Evolutionary conservation across 2,797 vertebrate genomes (phyloP).

Genomic region (Alfaro cultratus): DNA sequence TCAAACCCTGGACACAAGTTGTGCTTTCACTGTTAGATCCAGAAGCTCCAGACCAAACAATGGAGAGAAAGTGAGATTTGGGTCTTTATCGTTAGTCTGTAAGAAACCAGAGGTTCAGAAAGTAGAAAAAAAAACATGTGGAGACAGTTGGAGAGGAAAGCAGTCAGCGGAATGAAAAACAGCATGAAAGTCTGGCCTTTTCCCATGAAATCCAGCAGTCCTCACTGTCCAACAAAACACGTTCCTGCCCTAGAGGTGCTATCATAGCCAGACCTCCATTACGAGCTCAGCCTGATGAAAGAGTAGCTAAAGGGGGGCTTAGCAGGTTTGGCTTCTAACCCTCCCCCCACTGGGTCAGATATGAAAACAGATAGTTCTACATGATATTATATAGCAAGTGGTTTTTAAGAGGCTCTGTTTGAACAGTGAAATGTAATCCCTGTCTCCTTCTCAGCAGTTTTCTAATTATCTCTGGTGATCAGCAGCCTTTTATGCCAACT

Average conservation of each 20-base stretch:
- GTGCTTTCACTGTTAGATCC: conserved; percentile 60
- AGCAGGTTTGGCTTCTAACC: conserved; percentile 57
- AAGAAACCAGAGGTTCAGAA: conserved; percentile 12
- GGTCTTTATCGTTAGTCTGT: conserved; percentile 7
- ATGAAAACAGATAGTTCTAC: conserved; percentile 63
- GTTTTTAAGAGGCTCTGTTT: conserved; percentile 22
- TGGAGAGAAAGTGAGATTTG: conserved; percentile 5
- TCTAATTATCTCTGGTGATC: not conserved
- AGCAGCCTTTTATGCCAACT: not conserved
- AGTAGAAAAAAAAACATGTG: conserved; percentile 1
- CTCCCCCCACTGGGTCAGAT: conserved; percentile 50
- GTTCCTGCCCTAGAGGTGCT: conserved; percentile 58
- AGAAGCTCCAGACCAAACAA: conserved; percentile 71
- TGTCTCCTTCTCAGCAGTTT: not conserved
- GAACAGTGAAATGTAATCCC: conserved; percentile 24
- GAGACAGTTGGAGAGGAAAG: conserved; percentile 18
- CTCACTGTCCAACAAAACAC: conserved; percentile 43
- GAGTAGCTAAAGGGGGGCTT: conserved; percentile 67
- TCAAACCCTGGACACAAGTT: conserved; percentile 42
- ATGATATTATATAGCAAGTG: conserved; percentile 42
- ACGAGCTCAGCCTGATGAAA: conserved; percentile 76
- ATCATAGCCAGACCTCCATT: conserved; percentile 64
- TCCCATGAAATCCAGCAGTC: conserved; percentile 73
- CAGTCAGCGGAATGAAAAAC: conserved; percentile 50
- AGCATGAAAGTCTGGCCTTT: conserved; percentile 52